A percentile compares a stretch with the other conserved stretches of the same genome.
These are phyloP conservation scores for Spinus pinus DNA, from an alignment of 2,797 vertebrate genomes.

Conservation along the genomic window DNA sequence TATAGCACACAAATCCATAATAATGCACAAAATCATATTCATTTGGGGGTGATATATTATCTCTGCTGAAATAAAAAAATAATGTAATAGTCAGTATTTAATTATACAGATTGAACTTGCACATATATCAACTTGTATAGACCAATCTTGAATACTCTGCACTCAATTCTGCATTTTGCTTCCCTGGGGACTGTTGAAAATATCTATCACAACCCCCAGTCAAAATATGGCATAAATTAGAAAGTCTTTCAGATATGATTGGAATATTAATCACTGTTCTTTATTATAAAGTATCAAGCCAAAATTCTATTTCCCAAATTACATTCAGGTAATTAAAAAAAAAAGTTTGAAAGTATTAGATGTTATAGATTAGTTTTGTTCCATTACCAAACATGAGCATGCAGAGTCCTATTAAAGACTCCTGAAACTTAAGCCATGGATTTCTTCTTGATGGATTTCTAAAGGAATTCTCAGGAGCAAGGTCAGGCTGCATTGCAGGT, in stretches of 20 bases:
- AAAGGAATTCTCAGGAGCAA: background rate
- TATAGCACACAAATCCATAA: background rate
- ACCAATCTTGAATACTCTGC: background rate
- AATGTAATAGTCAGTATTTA: background rate
- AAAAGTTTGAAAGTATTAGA: background rate
- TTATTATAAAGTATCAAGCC: background rate
- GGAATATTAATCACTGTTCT: slow-evolving; percentile 25
- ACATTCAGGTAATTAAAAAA: background rate
- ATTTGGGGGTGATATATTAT: background rate
- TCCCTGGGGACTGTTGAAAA: slow-evolving; percentile 27
- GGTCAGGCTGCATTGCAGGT: background rate
- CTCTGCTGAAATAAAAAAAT: background rate
- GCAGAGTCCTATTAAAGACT: background rate
- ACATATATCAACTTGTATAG: slow-evolving; percentile 2
- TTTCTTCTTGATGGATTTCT: background rate
- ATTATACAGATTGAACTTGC: slow-evolving; percentile 2
- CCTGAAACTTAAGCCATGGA: background rate
- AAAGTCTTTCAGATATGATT: background rate
- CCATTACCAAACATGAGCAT: background rate
- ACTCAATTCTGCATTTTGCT: background rate
- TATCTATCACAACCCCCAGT: background rate
- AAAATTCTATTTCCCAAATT: background rate
- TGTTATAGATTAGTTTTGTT: background rate
- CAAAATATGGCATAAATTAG: slow-evolving; percentile 46
- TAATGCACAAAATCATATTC: background rate